phyloP scores from a whole-genome alignment of 2,888 invertebrate genomes.

The Emmelina monodactyla region DNA sequence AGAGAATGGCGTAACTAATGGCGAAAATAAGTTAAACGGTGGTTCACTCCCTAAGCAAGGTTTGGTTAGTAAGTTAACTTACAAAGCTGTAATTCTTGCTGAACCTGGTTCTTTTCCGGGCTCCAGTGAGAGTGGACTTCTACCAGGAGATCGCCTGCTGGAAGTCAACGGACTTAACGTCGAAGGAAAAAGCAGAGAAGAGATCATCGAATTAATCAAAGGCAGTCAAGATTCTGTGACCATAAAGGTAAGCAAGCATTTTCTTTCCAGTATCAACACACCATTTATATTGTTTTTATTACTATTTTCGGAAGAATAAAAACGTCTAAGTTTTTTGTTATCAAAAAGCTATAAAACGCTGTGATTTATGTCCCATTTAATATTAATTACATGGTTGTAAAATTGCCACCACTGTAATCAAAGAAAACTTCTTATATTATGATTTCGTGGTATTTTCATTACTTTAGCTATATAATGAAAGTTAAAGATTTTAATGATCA shows the following conservation, averaged over 20 bases:
- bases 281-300: too few relatives aligned
- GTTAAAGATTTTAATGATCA: too few relatives aligned
- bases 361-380: too few relatives aligned
- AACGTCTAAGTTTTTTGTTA: too few relatives aligned
- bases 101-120: slow-evolving; percentile 85
- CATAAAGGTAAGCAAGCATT: slow-evolving; percentile 82
- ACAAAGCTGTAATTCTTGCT: slow-evolving; percentile 84
- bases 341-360: too few relatives aligned
- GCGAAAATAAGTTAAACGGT: slow-evolving; percentile 44
- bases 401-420: too few relatives aligned
- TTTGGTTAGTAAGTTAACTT: slow-evolving; percentile 55
- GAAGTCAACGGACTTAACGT: slow-evolving; percentile 90
- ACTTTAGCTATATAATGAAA: too few relatives aligned
- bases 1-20: slow-evolving; percentile 36
- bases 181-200: slow-evolving; percentile 85
- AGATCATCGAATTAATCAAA: slow-evolving; percentile 92
- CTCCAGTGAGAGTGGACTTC: slow-evolving; percentile 81
- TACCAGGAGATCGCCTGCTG: slow-evolving; percentile 93
- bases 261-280: too few relatives aligned
- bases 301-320: too few relatives aligned
- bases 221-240: slow-evolving; percentile 83
- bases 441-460: too few relatives aligned
- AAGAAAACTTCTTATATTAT: too few relatives aligned
- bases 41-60: slow-evolving; percentile 23
- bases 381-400: too few relatives aligned